phyloP scores from a whole-genome alignment of 1,140 invertebrate species.

The Andricus grossulariae region DNA sequence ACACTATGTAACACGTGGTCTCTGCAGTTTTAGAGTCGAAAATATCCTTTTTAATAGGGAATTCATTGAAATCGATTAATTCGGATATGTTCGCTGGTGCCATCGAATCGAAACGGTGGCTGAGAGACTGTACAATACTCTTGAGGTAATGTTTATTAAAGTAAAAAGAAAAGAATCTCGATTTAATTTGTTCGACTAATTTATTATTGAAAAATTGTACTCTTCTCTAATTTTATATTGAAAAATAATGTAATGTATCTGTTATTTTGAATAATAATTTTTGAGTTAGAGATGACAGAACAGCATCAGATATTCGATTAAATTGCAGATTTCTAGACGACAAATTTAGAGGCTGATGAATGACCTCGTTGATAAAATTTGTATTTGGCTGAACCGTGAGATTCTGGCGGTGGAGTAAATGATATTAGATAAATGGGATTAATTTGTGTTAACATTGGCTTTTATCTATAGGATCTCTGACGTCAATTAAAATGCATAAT shows the following conservation, averaged over 20 bases:
- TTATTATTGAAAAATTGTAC: slow-evolving; percentile 10
- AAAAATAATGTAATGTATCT: no score
- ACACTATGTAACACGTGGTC: neutral
- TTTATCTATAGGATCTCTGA: slow-evolving; percentile 1
- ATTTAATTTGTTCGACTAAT: slow-evolving; percentile 3
- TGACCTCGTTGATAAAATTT: no score
- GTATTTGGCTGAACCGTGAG: neutral
- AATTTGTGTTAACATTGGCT: neutral
- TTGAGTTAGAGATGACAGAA: no score
- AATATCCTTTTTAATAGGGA: neutral
- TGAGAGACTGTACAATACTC: slow-evolving; percentile 68
- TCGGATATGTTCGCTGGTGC: slow-evolving; percentile 72
- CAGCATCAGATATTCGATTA: no score
- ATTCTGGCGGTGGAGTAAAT: neutral
- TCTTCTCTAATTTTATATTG: neutral
- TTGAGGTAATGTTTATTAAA: slow-evolving; percentile 63
- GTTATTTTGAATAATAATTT: no score
- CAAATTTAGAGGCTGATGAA: no score
- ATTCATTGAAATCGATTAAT: slow-evolving; percentile 5
- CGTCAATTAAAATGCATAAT: neutral
- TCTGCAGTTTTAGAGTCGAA: neutral
- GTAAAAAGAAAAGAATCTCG: neutral
- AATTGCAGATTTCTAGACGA: no score
- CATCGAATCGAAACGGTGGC: slow-evolving; percentile 73
- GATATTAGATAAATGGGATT: neutral